Evolutionary conservation across 1,140 invertebrate genomes (phyloP), one percentile per base, ranked within the genome.

Genomic region (Heterodera carotae): DNA sequence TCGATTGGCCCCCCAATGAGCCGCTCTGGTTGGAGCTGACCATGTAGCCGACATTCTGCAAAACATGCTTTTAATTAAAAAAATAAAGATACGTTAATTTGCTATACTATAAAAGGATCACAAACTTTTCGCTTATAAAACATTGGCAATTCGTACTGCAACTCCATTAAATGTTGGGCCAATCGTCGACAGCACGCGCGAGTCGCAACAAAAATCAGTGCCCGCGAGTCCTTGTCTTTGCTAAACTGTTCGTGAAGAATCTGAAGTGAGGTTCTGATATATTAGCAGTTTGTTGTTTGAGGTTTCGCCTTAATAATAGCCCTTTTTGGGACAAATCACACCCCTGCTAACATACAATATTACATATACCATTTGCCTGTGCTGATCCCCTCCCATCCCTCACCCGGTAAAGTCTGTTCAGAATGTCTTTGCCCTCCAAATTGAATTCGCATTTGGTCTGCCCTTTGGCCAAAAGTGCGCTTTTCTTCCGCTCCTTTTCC

Each of bases 151-250:
- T 72, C 31, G 0, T n/a, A 10, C 2, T 76, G 12, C 22, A 77
- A 25, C 60, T 69, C 53, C 29, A 31, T 78, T 18, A 78, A 31
- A 77, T 78, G 77, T n/a, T 75, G 67, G 43, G 70, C 27, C 34
- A 78, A 33, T 25, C 74, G 66, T 66, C 67, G 53, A 31, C 76
- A 76, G 27, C 53, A 78, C 53, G 48, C 66, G 56, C 82, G 68
- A 12, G 71, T 81, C 15, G 82, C 34, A 4, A 84, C 83, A 59
- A 84, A 84, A 69, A 84, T 84, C 15, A 84, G 56, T 10, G 79
- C 69, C 0, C 83, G 73, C 7, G 82, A 76, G 18, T 84, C 70
- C 27, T 66, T 62, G 3, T 85, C 53, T 6, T 56, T 29, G 12
- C 18, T 64, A 53, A 82, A 84, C 62, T 83, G 77, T 31, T 72